Conservation (phyloP, 2,113 vertebrate genomes). For the Cynopterus brachyotis region DNA sequence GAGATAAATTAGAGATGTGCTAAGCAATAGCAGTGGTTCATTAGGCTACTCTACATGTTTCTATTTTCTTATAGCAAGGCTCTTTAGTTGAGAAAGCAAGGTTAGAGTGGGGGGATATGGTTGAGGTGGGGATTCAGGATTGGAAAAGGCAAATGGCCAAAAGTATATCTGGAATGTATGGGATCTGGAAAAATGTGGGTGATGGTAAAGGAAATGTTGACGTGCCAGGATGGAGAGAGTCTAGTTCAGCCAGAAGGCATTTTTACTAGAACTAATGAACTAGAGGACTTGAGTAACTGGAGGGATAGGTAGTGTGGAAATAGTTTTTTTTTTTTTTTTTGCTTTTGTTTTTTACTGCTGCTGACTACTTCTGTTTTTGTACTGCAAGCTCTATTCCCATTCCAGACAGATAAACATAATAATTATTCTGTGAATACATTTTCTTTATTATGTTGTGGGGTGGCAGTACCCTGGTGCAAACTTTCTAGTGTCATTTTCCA, state of each 20-base stretch:
- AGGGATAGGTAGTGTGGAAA: background rate
- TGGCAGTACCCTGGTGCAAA: background rate
- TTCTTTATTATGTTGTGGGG: background rate
- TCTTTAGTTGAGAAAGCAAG: constrained; percentile 7
- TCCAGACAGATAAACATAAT: background rate
- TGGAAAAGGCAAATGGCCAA: background rate
- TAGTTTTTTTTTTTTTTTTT: background rate
- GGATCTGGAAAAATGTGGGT: background rate
- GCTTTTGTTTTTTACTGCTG: background rate
- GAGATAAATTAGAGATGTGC: background rate
- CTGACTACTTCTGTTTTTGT: background rate
- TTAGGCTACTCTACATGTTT: background rate
- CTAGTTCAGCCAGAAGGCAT: background rate
- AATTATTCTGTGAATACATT: constrained; percentile 1
- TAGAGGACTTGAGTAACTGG: background rate
- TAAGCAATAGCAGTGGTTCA: background rate
- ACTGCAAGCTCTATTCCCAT: background rate
- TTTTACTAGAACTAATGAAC: background rate
- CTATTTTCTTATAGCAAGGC: background rate
- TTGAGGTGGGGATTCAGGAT: background rate
- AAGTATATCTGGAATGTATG: background rate
- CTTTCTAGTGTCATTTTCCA: background rate
- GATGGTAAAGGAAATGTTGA: background rate
- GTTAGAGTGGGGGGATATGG: background rate
- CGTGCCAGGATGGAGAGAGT: background rate